A percentile compares a stretch with the other conserved stretches of the same genome.
Evolutionary conservation across 2,113 vertebrate genomes (phyloP).

Genomic region (Edolisoma coerulescens): DNA sequence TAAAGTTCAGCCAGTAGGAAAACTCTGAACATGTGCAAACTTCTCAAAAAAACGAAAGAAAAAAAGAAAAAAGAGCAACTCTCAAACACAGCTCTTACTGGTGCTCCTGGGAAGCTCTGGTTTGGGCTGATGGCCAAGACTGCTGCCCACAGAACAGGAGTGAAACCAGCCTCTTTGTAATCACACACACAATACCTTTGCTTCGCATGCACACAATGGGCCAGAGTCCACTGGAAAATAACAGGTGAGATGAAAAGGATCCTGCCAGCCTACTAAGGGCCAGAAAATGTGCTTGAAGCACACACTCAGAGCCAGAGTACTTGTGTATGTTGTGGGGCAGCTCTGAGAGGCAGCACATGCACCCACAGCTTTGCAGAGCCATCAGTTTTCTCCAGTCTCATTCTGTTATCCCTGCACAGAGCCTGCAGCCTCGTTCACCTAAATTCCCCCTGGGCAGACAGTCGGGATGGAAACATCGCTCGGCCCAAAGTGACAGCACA

Average conservation of each 20-base stretch:
- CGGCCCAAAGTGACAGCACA: neutral
- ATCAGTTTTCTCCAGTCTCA: neutral
- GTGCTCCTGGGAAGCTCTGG: neutral
- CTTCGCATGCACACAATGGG: neutral
- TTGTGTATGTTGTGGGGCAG: rapidly evolving
- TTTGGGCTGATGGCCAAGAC: neutral
- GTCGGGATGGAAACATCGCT: neutral
- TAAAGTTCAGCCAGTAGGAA: neutral
- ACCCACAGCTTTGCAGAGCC: neutral
- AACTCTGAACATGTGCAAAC: neutral
- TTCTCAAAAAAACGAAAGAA: neutral
- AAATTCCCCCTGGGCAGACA: rapidly evolving
- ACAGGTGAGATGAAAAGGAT: neutral
- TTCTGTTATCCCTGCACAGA: neutral
- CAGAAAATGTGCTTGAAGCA: neutral
- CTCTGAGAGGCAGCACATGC: neutral
- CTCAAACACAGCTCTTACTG: neutral
- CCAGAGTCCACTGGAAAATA: neutral
- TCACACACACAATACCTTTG: neutral
- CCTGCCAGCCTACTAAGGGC: neutral
- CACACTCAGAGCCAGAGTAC: neutral
- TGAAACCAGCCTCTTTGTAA: neutral
- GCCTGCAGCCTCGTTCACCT: neutral
- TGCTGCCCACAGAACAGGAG: neutral
- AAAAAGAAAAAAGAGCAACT: neutral